phyloP scores from a whole-genome alignment of 35 echinoderm and acorn worm genomes.

The Patiria miniata region DNA sequence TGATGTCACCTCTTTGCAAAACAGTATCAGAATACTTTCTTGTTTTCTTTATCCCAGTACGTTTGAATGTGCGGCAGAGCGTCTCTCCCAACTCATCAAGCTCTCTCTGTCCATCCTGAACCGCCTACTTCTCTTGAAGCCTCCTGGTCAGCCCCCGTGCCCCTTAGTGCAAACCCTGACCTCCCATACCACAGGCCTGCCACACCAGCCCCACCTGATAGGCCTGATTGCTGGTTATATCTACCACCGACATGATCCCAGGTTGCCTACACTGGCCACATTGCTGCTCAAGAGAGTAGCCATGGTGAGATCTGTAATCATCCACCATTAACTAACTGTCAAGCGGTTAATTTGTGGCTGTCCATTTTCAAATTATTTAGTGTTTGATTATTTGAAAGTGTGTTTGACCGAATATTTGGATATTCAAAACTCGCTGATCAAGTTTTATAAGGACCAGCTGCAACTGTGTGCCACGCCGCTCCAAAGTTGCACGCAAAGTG shows the following conservation, averaged over 20 bases:
- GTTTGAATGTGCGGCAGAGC: constrained; percentile 47
- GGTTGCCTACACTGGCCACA: constrained; percentile 80
- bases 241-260: constrained; percentile 87
- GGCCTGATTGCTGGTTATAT: constrained; percentile 89
- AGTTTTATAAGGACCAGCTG: no score
- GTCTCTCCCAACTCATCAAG: constrained; percentile 80
- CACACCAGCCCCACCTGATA: constrained; percentile 87
- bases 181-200: constrained; percentile 80
- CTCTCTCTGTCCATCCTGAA: constrained; percentile 90
- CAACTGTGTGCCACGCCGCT: no score
- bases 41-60: not conserved
- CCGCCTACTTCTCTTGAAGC: constrained; percentile 83
- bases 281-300: constrained; percentile 83
- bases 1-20: no score
- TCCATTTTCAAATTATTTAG: no score
- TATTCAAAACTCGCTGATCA: no score
- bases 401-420: no score
- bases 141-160: constrained; percentile 53
- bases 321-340: no score
- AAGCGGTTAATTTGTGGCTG: no score
- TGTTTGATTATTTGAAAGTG: no score
- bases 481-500: no score
- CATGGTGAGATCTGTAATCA: constrained; percentile 49
- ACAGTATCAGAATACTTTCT: not conserved
- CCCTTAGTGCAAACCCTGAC: constrained; percentile 83